Percentiles rank a stretch among this genome's conserved stretches.
Conservation (phyloP, 2,888 invertebrate species). For the Cryptocephalus primarius region DNA sequence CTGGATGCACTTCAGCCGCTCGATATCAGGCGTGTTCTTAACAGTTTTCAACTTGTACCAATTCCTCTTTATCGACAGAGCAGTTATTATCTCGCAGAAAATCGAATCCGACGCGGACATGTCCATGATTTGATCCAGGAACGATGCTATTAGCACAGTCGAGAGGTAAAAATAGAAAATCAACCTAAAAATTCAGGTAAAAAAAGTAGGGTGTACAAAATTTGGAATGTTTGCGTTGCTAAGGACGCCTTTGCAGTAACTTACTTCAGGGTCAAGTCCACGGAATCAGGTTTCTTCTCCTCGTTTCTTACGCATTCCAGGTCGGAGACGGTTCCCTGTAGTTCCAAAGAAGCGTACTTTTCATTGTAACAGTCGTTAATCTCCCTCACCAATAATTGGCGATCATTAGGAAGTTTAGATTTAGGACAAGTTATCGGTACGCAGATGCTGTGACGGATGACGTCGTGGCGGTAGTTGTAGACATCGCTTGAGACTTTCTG, state of each 20-base stretch:
- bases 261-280: not conserved
- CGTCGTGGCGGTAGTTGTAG: conserved; percentile 25
- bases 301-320: conserved; percentile 19
- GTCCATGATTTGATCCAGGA: conserved; percentile 5
- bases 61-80: conserved; percentile 13
- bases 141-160: conserved; percentile 8
- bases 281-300: not conserved
- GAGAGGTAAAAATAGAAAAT: conserved; percentile 7
- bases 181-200: conserved; percentile 5
- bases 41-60: conserved; percentile 14
- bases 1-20: conserved; percentile 13
- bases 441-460: conserved; percentile 25
- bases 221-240: no score
- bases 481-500: conserved; percentile 21
- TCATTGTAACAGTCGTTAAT: conserved; percentile 18
- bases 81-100: not conserved
- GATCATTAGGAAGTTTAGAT: conserved; percentile 1
- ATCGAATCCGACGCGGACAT: conserved; percentile 1
- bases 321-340: conserved; percentile 16
- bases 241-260: not conserved
- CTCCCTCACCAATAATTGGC: not conserved
- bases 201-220: no score
- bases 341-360: conserved; percentile 16
- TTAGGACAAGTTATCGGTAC: conserved; percentile 19
- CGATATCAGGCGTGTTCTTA: conserved; percentile 9